phyloP scores from a whole-genome alignment of 2,113 vertebrate species.

The Chunga burmeisteri region DNA sequence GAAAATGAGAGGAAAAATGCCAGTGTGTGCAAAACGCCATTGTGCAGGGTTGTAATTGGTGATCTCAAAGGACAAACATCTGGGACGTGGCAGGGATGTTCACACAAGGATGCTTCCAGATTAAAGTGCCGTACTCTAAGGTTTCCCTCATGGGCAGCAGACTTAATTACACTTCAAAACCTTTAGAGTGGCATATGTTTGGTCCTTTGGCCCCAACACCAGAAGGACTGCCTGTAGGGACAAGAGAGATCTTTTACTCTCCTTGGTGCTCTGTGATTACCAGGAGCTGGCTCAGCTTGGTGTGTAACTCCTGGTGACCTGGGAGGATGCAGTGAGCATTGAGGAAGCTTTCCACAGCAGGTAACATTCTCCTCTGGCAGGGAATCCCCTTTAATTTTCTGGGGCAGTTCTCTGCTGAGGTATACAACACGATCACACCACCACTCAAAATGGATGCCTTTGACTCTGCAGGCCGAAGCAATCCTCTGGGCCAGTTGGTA shows the following conservation, averaged over 20 bases:
- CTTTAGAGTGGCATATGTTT: neutral
- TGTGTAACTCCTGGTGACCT: neutral
- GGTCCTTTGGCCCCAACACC: neutral
- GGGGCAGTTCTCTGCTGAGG: neutral
- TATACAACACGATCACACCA: neutral
- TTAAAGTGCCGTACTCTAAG: neutral
- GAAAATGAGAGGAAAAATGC: neutral
- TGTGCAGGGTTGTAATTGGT: neutral
- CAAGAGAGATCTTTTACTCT: neutral
- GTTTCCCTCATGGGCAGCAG: neutral
- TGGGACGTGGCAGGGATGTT: neutral
- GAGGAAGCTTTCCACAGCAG: neutral
- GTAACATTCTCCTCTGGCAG: neutral
- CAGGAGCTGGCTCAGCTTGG: neutral
- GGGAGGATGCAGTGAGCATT: neutral
- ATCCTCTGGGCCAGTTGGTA: neutral
- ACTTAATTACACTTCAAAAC: neutral
- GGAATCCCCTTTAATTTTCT: neutral
- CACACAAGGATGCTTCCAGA: neutral
- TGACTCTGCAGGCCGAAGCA: neutral
- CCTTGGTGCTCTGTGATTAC: neutral
- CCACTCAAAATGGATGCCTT: neutral
- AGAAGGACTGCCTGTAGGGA: neutral
- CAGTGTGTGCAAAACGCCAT: fast-evolving
- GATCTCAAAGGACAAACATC: neutral